Percentiles rank a stretch among this genome's conserved stretches.
phyloP scores from a whole-genome alignment of 2,888 invertebrate genomes.

The Meliscaeva auricollis region DNA sequence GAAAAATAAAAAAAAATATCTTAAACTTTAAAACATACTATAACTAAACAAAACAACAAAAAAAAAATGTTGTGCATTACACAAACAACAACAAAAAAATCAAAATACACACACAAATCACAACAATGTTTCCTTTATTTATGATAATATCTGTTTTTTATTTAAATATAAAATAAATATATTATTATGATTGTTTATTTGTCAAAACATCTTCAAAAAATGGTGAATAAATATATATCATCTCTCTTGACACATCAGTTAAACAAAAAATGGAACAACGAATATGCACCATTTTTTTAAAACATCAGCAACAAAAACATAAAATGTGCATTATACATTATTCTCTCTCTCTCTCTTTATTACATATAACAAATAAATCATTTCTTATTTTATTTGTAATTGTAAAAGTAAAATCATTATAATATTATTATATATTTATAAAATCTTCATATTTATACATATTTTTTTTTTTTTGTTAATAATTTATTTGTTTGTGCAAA shows the following conservation, averaged over 20 bases:
- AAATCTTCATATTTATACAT: conserved; percentile 62
- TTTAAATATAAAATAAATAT: conserved; percentile 67
- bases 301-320: conserved; percentile 36
- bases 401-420: conserved; percentile 70
- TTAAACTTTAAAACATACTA: conserved; percentile 23
- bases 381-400: conserved; percentile 49
- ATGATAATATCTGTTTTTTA: conserved; percentile 70
- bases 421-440: conserved; percentile 66
- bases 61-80: conserved; percentile 62
- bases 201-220: conserved; percentile 47
- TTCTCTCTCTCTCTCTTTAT: conserved; percentile 61
- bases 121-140: conserved; percentile 74
- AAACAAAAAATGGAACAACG: conserved; percentile 64
- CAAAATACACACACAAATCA: conserved; percentile 56
- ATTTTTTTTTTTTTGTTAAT: conserved; percentile 54
- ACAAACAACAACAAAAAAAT: conserved; percentile 34
- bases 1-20: conserved; percentile 31
- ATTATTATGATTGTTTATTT: conserved; percentile 64
- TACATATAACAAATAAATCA: conserved; percentile 45
- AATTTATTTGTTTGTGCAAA: conserved; percentile 71
- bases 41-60: conserved; percentile 19
- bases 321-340: conserved; percentile 54
- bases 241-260: conserved; percentile 34
- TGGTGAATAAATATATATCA: conserved; percentile 27
- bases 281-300: conserved; percentile 39